These are phyloP conservation scores for Halyomorpha halys DNA, from an alignment of 1,140 invertebrate genomes.

Conservation along the genomic window DNA sequence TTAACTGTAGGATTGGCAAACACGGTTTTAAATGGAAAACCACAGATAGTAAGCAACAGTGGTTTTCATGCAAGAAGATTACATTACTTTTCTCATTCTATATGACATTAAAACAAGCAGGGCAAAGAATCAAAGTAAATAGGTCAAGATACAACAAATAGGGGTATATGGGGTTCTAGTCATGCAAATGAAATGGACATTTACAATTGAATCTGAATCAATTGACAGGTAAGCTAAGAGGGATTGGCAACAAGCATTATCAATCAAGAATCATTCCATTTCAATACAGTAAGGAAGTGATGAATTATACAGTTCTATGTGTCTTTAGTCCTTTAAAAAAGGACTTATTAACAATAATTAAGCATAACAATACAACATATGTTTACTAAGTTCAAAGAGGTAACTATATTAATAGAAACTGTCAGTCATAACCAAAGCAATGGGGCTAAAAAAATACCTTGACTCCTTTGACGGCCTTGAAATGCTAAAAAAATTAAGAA, in stretches of 20 bases:
- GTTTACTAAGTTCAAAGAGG: too few relatives aligned
- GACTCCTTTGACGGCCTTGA: slow-evolving; percentile 27
- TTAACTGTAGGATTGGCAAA: too few relatives aligned
- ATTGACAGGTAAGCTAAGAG: background rate
- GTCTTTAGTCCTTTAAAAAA: too few relatives aligned
- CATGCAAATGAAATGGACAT: background rate
- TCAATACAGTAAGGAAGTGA: too few relatives aligned
- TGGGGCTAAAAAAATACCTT: slow-evolving; percentile 27
- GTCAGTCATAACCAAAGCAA: background rate
- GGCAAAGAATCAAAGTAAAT: background rate
- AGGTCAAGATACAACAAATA: background rate
- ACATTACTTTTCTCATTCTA: background rate
- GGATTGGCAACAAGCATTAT: slow-evolving; percentile 3
- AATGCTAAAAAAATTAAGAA: slow-evolving; percentile 27
- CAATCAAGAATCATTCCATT: too few relatives aligned
- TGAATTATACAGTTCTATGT: too few relatives aligned
- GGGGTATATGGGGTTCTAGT: background rate
- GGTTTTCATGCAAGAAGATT: slow-evolving; percentile 9
- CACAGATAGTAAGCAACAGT: slow-evolving; percentile 4
- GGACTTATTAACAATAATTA: too few relatives aligned
- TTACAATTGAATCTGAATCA: background rate
- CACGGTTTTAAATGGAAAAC: slow-evolving; percentile 5
- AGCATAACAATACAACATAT: too few relatives aligned
- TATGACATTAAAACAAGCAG: background rate
- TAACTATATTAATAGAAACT: too few relatives aligned